A percentile compares a stretch with the other conserved stretches of the same genome.
These are phyloP conservation scores for Sceliomorpha sp. DNA, from an alignment of 2,888 invertebrate genomes.

Conservation along the genomic window DNA sequence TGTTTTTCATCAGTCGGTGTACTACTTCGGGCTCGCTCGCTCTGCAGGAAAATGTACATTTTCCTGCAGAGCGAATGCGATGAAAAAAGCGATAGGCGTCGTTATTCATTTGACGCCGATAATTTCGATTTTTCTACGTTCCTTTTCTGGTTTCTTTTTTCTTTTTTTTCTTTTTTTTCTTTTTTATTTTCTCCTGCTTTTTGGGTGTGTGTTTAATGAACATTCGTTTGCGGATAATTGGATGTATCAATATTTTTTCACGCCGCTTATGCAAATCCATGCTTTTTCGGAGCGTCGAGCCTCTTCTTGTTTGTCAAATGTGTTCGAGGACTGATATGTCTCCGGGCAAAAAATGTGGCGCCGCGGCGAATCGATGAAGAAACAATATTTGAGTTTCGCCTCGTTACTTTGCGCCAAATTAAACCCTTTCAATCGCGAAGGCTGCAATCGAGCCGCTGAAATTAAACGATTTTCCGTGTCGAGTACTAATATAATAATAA, in stretches of 20 bases:
- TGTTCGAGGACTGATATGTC: conserved; percentile 21
- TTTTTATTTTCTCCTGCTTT: no score
- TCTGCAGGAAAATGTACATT: no score
- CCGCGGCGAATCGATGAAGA: neutral
- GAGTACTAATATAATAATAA: no score
- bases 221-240: conserved; percentile 6
- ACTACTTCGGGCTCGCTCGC: neutral
- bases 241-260: conserved; percentile 20
- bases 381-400: conserved; percentile 3
- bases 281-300: conserved; percentile 12
- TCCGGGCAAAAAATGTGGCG: conserved; percentile 18
- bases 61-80: neutral
- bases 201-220: neutral
- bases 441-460: no score
- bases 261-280: conserved; percentile 16
- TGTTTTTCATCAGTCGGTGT: conserved; percentile 7
- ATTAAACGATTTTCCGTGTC: no score
- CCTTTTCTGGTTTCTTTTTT: conserved; percentile 1
- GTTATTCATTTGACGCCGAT: no score
- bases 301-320: conserved; percentile 16
- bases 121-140: no score
- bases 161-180: conserved; percentile 22
- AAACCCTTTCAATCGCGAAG: no score
- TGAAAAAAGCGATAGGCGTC: no score
- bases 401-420: conserved; percentile 27